phyloP scores from a whole-genome alignment of 2,888 invertebrate genomes.

The Litoditis marina region DNA sequence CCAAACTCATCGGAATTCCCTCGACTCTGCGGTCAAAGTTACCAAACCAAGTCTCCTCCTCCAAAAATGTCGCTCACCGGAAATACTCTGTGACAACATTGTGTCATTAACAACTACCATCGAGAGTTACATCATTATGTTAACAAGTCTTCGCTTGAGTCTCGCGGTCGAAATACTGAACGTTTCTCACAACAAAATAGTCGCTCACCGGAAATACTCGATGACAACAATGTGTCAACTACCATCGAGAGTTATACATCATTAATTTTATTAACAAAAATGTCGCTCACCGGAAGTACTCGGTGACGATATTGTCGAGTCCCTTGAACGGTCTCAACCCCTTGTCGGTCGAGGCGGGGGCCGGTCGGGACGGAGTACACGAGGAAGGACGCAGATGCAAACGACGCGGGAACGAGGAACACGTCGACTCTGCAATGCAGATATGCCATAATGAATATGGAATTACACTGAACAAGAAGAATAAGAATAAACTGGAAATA shows the following conservation, averaged over 20 bases:
- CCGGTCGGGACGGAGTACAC: background rate
- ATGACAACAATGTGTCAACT: conserved; percentile 92
- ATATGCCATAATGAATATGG: no score
- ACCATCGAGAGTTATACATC: no score
- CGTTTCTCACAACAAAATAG: conserved; percentile 6
- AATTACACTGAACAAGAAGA: no score
- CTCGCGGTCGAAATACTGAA: no score
- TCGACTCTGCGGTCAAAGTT: background rate
- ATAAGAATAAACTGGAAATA: no score
- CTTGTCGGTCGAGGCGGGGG: conserved; percentile 7
- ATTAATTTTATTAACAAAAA: conserved; percentile 4
- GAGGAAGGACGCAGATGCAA: background rate
- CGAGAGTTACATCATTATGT: no score
- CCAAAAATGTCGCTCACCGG: conserved; percentile 18
- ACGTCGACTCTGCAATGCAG: no score
- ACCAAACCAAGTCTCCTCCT: no score
- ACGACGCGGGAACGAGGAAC: background rate
- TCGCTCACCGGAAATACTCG: conserved; percentile 65
- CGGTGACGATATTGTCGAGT: conserved; percentile 87
- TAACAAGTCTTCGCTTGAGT: no score
- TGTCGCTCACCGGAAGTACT: conserved; percentile 62
- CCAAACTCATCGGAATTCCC: background rate
- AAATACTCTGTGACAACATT: conserved; percentile 81
- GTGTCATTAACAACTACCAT: no score
- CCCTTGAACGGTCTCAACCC: conserved; percentile 63